Percentiles rank a stretch among this genome's conserved stretches.
Evolutionary conservation across 1,140 invertebrate species (phyloP).

Genomic region (Drosophila tsacasi): DNA sequence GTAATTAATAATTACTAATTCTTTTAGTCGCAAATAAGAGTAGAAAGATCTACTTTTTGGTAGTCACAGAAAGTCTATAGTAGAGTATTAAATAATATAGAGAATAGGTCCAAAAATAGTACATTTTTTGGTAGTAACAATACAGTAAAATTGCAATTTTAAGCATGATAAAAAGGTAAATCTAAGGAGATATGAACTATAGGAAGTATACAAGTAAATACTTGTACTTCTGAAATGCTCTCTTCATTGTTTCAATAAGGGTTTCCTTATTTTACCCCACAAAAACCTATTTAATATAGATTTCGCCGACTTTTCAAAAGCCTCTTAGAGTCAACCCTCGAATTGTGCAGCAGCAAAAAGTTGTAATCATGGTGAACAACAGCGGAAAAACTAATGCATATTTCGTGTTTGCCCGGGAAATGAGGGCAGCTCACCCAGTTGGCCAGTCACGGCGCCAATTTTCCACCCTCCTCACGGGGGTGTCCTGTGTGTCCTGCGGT

Average conservation of each 20-base stretch:
- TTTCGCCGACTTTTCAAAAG: conserved; percentile 30
- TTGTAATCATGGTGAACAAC: conserved; percentile 69
- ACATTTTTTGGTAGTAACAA: too few species aligned
- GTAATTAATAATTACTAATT: too few species aligned
- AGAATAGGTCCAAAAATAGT: too few species aligned
- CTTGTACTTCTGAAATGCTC: too few species aligned
- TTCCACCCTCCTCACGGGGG: conserved; percentile 38
- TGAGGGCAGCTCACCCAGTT: conserved; percentile 36
- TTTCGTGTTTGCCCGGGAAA: conserved; percentile 61
- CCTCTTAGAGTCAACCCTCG: conserved; percentile 45
- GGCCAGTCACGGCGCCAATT: conserved; percentile 28
- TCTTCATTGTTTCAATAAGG: neutral
- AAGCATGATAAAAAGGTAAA: too few species aligned
- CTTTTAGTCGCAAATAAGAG: neutral
- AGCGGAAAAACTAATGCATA: conserved; percentile 75
- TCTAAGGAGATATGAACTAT: neutral
- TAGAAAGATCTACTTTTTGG: neutral
- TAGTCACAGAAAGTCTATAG: too few species aligned
- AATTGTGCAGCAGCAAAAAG: conserved; percentile 39
- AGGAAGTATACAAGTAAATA: neutral
- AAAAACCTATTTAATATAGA: conserved; percentile 16
- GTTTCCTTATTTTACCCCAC: conserved; percentile 14
- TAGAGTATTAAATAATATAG: too few species aligned
- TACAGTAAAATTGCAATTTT: too few species aligned
- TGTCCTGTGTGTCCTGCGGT: conserved; percentile 7